Evolutionary conservation across 2,797 vertebrate species (phyloP), one percentile per base, ranked within the genome.

Genomic region (Gadopsis marmoratus): DNA sequence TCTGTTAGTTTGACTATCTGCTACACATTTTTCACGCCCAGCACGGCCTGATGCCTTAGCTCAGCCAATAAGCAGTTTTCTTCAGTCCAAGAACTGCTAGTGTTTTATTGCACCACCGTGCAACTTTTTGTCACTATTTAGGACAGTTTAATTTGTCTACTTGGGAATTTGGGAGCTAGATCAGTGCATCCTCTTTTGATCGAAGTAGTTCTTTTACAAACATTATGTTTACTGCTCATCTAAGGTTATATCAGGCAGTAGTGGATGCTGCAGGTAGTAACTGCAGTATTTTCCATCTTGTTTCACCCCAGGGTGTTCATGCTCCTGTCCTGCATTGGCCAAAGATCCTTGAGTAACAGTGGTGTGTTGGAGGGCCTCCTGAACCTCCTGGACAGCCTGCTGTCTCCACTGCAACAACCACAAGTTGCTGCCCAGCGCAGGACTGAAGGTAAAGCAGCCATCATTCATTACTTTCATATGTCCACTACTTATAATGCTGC

Each of bases 301-400:
- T 29, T 65, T 63, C 3, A 5, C 59, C 8, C 8, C 90, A 99
- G 98, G 88, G 98, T 99, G 74, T 99, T 99, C 92, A 98, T 99
- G 97, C 96, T 99, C 68, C 96, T 99, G 91, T 99, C 98, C 85
- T 99, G 98, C 92, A 98, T 99, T 87, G 98, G 98, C 91, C 98
- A 99, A 92, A 96, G 98, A 93, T 99, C 98, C 10, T 94, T 99
- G 87, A 97, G 97, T 92, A 99, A 99, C 95, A 99, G 97, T 76
- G 98, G 98, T 21, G 98, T 99, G 71, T 89, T 99, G 78, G 98
- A 99, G 95, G 97, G 98, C 55, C 96, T 99, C 63, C 96, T 99
- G 58, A 99, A 99, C 94, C 97, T 99, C 6, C 91, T 99, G 91
- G 98, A 99, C 95, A 97, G 95, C 82, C 94, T 99, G 84, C 91